Evolutionary conservation across 2,797 vertebrate species (phyloP).

Genomic region (Gorsachius magnificus): DNA sequence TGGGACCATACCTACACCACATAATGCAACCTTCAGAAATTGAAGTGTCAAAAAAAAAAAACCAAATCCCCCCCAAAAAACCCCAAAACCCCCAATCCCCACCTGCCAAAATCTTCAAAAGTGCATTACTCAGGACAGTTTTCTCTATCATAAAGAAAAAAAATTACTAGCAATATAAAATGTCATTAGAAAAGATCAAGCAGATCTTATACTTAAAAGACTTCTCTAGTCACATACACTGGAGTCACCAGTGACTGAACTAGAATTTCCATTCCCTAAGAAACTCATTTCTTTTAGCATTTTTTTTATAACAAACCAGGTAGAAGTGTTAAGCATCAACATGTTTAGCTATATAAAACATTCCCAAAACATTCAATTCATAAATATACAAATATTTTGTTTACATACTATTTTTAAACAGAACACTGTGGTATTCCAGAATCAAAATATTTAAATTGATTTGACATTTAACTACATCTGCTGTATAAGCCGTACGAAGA

Average conservation of each 20-base stretch:
- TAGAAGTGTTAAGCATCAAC: neutral
- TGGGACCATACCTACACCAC: neutral
- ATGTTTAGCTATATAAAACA: neutral
- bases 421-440: neutral
- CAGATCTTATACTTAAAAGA: neutral
- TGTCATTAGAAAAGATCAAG: neutral
- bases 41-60: no score
- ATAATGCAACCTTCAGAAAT: neutral
- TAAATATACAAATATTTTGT: slow-evolving; percentile 45
- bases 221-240: neutral
- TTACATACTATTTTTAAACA: slow-evolving; percentile 25
- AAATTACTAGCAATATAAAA: neutral
- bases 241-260: neutral
- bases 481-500: neutral
- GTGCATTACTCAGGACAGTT: neutral
- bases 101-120: neutral
- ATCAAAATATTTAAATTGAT: slow-evolving; percentile 12
- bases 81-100: accelerated
- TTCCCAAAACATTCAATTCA: neutral
- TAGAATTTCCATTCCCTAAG: neutral
- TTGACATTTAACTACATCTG: slow-evolving; percentile 46
- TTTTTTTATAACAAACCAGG: neutral
- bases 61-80: neutral
- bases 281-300: neutral
- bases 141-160: neutral